Evolutionary conservation across 2,888 invertebrate species (phyloP).

Genomic region (Orthosia incerta): DNA sequence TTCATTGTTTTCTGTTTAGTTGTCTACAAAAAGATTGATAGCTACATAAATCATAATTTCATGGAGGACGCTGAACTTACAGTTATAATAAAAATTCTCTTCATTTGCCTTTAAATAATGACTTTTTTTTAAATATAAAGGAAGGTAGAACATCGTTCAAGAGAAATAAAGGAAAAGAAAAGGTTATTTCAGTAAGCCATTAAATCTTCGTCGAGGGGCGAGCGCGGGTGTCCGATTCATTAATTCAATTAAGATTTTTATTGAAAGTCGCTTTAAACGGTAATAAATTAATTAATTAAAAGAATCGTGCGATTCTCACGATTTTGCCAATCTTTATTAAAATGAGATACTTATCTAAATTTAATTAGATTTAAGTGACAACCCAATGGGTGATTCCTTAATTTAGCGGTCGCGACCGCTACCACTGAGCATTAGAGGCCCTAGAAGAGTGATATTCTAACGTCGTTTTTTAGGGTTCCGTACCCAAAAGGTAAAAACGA

Average conservation of each 20-base stretch:
- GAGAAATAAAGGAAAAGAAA: constrained; percentile 2
- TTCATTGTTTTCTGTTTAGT: no score
- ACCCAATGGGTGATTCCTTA: background rate
- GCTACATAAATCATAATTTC: background rate
- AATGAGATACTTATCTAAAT: background rate
- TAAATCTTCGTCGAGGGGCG: constrained; percentile 13
- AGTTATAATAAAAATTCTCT: background rate
- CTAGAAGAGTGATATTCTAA: no score
- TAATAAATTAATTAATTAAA: constrained; percentile 32
- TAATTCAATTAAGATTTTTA: constrained; percentile 31
- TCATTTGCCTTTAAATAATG: background rate
- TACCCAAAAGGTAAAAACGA: no score
- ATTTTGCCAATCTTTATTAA: constrained; percentile 20
- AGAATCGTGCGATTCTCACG: constrained; percentile 8
- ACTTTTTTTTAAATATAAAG: background rate
- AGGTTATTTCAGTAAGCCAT: constrained; percentile 20
- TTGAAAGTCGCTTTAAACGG: constrained; percentile 19
- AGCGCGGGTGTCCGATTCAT: constrained; percentile 18
- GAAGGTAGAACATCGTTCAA: background rate
- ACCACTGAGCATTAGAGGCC: background rate
- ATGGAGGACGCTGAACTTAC: background rate
- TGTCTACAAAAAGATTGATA: background rate
- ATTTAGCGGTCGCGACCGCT: background rate
- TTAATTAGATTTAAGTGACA: background rate
- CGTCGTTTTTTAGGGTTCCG: no score